Base-by-base conservation (phyloP, 2,888 invertebrate genomes). In the Cataglyphis altisquamis region DNA sequence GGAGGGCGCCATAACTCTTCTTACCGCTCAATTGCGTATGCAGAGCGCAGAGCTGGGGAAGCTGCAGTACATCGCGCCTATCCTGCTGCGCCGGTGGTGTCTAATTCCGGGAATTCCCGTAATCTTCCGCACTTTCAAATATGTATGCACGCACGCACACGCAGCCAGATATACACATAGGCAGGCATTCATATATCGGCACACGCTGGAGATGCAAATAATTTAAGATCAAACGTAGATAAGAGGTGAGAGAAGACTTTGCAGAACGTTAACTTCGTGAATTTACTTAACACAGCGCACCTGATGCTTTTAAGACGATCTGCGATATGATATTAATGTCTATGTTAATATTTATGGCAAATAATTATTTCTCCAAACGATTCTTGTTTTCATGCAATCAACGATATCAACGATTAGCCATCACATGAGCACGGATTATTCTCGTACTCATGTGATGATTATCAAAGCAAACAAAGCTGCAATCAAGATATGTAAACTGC, bases 71-170 rank as follows among this genome's bases (percentile, higher is more conserved):
- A 73, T 63, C 70, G 84, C 80, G 82, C 66, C 85, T 68, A 77
- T 75, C 67, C 72, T 82, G 32, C 72, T 82, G 32, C 15, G 60
- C 64, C 75, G 32, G 36, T 57, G 83, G 9, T 66, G 80, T 73
- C 85, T 86, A 87, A 89, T 89, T 90, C 89, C 80, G 67, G 32
- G 87, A 84, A 87, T 87, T 87, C 81, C 87, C 82, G 81, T 87
- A 85, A 89, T 89, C 90, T 87, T 84, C 73, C 83, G 83, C 57
- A 62, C 66, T 68, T 67, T 52, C 82, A 77, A 75, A 86, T 86
- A 86, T 70, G 41, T 52, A 66, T 57, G 52, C 18, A 70, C n/a
- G 64, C 29, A 29, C 48, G 15, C 32, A 55, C n/a, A 32, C 10
- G 32, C 25, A 39, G 12, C 10, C 36, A 36, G 18, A 8, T n/a